Base-by-base conservation (phyloP, 2,888 invertebrate genomes). In the Drosophila nr. fundita region DNA sequence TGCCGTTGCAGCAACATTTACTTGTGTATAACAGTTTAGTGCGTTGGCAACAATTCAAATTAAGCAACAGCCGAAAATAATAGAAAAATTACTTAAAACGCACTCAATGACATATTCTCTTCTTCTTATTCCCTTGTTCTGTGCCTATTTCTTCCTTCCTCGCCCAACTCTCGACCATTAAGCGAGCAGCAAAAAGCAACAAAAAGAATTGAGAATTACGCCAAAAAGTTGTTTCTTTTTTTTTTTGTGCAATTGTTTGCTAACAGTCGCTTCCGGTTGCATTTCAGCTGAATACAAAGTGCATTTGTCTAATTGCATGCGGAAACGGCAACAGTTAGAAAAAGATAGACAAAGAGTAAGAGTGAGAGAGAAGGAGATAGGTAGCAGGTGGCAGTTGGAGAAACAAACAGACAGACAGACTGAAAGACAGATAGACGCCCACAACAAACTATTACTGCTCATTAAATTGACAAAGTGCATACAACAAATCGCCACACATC, bases 241-340 rank as follows among this genome's bases (percentile, higher is more conserved):
- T 57, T 73, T 49, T 24, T 11, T 40, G 24, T 63, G 61, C 11
- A 42, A 59, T 57, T 63, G 73, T 48, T 48, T 34, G 34, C 21
- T 68, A 49, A 58, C 45, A 38, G 27, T 24, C 18, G 42, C 55
- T 79, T 79, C 82, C 82, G 82, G 73, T 65, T 24, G 65, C 52
- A 21, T 57, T 64, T 66, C 52, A 50, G 64, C 58, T 48, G 55
- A 36, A 34, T 34, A 59, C 65, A 68, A 59, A 60, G 57, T 84
- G 74, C 77, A 74, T 79, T 87, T 83, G 57, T 67, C 70, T 84
- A 87, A 84, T 83, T 83, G 82, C 87, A 74, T 59, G 57, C 83
- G 83, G 83, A 83, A 83, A 74, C 55, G 30, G 13, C 53, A n/a
- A 53, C 52, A 52, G 58, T 11, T n/a, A 42, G 53, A n/a, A 29